Base-by-base conservation (phyloP, 2,113 vertebrate species). In the Pleuronectes platessa region DNA sequence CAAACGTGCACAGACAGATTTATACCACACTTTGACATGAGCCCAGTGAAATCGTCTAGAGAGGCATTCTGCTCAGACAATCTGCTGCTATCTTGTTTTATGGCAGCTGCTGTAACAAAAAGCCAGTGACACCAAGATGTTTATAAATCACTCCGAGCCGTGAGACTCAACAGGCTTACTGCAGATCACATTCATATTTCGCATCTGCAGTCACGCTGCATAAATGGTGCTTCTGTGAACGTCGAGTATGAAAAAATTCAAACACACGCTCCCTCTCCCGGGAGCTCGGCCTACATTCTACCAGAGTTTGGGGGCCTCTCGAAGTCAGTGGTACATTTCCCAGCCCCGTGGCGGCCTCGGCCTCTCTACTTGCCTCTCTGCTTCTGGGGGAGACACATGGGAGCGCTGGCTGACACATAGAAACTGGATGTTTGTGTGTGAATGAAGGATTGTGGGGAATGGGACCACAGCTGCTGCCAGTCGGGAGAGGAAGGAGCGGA, bases 201-300 rank as follows among this genome's bases (percentile, higher is more conserved):
- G 80, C 45, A 49, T 79, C 51, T 20, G 5, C 27, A 11, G 45
- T 71, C 68, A 47, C 20, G 56, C 70, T 59, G 81, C 13, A 86
- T 89, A 84, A 85, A 87, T 83, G 74, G 64, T 65, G 79, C 88
- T 83, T 86, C 82, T 89, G 85, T 91, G 47, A 71, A 81, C 60
- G 55, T 61, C 59, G 45, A 71, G 71, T 78, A 75, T 75, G 35
- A 12, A 24, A 76, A 68, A 68, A 61, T 68, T 49, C 26, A 20
- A 5, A 75, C 69, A 76, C 71, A 59, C 64, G 9, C 35, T 70
- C n/a, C 27, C 55, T 75, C 71, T 83, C 60, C 54, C 72, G 47
- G 72, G 81, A 85, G 20, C 23, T 26, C 70, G 77, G 67, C 71
- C 56, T 54, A 21, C 35, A 42, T 79, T 88, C 58, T 61, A 66